phyloP scores from a whole-genome alignment of 2,888 invertebrate genomes.

The Cheilosia vernalis region DNA sequence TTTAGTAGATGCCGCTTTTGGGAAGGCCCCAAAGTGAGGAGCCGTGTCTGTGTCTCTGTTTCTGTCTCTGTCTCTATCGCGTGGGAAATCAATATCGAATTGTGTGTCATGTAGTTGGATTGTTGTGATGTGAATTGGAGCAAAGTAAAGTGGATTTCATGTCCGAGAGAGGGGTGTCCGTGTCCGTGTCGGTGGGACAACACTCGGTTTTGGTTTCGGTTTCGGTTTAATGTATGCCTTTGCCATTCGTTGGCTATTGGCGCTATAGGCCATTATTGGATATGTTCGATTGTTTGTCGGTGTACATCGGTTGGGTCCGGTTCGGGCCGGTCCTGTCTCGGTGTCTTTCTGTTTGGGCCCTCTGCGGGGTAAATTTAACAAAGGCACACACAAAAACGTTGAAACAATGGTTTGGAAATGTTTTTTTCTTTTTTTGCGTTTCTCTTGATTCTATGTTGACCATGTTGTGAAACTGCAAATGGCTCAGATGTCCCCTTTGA shows the following conservation, averaged over 20 bases:
- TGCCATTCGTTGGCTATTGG: not conserved
- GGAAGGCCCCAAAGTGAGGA: slow-evolving; percentile 14
- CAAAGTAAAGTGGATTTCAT: slow-evolving; percentile 70
- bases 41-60: slow-evolving; percentile 30
- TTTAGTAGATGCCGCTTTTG: not conserved
- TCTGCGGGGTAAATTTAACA: slow-evolving; percentile 54
- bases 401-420: slow-evolving; percentile 48
- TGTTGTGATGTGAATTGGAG: slow-evolving; percentile 74
- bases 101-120: slow-evolving; percentile 70
- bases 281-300: slow-evolving; percentile 68
- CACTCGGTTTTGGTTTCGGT: not conserved
- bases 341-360: not conserved
- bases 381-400: slow-evolving; percentile 46
- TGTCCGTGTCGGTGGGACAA: slow-evolving; percentile 6
- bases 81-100: slow-evolving; percentile 75
- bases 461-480: slow-evolving; percentile 62
- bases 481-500: slow-evolving; percentile 52
- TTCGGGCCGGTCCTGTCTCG: not conserved
- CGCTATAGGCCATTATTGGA: slow-evolving; percentile 70
- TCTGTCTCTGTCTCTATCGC: slow-evolving; percentile 57
- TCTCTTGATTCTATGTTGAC: slow-evolving; percentile 43
- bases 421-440: not conserved
- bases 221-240: slow-evolving; percentile 1
- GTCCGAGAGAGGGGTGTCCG: slow-evolving; percentile 26
- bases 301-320: slow-evolving; percentile 58